A percentile compares a stretch with the other conserved stretches of the same genome.
Evolutionary conservation across 2,888 invertebrate species (phyloP).

Genomic region (Orchesellides sinensis): DNA sequence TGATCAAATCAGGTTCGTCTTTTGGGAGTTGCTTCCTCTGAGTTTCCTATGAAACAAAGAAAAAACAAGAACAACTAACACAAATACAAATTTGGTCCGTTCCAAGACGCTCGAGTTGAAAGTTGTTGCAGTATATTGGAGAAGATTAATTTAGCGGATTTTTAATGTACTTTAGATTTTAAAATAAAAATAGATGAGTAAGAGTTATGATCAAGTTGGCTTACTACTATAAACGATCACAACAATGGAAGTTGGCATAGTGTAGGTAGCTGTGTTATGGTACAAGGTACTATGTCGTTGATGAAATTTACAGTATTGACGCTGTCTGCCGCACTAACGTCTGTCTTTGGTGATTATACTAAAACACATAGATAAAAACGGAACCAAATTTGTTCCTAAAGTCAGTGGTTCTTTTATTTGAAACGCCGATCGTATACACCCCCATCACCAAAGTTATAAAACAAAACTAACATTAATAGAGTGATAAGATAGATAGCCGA

Average conservation of each 20-base stretch:
- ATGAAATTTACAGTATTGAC: slow-evolving; percentile 39
- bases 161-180: no score
- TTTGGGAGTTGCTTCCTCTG: slow-evolving; percentile 46
- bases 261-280: slow-evolving; percentile 6
- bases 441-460: no score
- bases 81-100: background rate
- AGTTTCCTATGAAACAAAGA: slow-evolving; percentile 43
- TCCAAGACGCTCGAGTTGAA: background rate
- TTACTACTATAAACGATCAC: slow-evolving; percentile 39
- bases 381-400: background rate
- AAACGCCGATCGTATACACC: no score
- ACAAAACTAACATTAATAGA: no score
- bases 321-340: slow-evolving; percentile 43
- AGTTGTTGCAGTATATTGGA: background rate
- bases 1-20: slow-evolving; percentile 64
- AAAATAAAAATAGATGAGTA: slow-evolving; percentile 3
- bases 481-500: no score
- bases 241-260: slow-evolving; percentile 61
- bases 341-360: slow-evolving; percentile 44
- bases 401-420: no score
- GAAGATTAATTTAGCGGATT: background rate
- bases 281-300: background rate
- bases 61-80: background rate
- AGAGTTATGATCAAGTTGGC: slow-evolving; percentile 9
- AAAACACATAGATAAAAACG: slow-evolving; percentile 39